Percentiles rank a stretch among this genome's conserved stretches.
phyloP scores from a whole-genome alignment of 2,888 invertebrate genomes.

The Pterobdella sp. region DNA sequence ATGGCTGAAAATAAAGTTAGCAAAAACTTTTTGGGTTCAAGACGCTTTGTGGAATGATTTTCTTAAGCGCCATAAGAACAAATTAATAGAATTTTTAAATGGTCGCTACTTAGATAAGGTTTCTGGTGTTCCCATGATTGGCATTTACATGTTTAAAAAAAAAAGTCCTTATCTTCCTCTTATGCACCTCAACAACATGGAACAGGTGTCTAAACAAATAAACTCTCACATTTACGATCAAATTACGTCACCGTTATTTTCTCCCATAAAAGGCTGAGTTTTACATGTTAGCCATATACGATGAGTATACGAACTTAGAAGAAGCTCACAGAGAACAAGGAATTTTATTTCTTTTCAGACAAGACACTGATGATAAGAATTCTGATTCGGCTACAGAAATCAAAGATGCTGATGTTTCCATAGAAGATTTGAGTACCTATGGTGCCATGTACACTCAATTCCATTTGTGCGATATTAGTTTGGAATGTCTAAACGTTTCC shows the following conservation, averaged over 20 bases:
- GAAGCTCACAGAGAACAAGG: neutral
- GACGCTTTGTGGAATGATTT: slow-evolving; percentile 4
- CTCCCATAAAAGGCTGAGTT: neutral
- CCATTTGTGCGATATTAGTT: neutral
- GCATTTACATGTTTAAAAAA: slow-evolving; percentile 12
- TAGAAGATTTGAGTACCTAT: neutral
- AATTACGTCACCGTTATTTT: neutral
- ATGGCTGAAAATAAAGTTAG: neutral
- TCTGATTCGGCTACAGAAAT: neutral
- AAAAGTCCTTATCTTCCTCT: neutral
- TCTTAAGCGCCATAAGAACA: neutral
- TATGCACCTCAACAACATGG: neutral
- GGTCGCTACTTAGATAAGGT: slow-evolving; percentile 5
- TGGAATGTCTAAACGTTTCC: neutral
- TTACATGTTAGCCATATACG: neutral
- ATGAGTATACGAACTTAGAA: neutral
- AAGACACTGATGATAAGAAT: neutral
- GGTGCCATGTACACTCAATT: neutral
- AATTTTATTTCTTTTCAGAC: slow-evolving; percentile 6
- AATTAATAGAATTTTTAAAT: slow-evolving; percentile 7
- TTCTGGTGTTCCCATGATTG: slow-evolving; percentile 9
- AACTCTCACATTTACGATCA: neutral
- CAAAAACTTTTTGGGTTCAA: slow-evolving; percentile 6
- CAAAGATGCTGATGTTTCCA: neutral
- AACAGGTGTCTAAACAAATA: neutral